Evolutionary conservation across 2,888 invertebrate species (phyloP), one percentile per base, ranked within the genome.

Genomic region (Hydropsyche betteni): DNA sequence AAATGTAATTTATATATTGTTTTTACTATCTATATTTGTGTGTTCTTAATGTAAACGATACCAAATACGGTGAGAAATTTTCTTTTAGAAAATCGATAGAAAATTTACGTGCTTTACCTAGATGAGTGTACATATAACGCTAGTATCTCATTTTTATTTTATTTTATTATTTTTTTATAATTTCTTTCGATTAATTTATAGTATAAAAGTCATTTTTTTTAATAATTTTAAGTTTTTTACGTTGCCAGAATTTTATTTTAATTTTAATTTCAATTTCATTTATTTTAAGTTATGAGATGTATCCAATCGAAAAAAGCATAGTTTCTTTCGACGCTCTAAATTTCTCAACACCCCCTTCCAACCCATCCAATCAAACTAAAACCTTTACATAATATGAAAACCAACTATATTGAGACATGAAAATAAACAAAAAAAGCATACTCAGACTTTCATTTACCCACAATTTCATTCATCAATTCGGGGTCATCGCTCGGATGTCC

Each of bases 231-330:
- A 61, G n/a, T 68, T 58, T 73, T 77, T 72, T 74, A 74, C 58
- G 77, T 76, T 78, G 77, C 77, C 77, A 78, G 76, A 78, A 69
- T 74, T 78, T 76, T 76, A 74, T 70, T 72, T 58, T 75, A 75
- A 74, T 75, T 77, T 55, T 61, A n/a, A 58, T 72, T 75, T 75
- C 72, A 68, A 73, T 52, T 33, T 53, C n/a, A 8, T 70, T 75
- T 75, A 58, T 8, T 58, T 58, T 58, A 16, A 58, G 24, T 58
- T 44, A 44, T 58, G 58, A 58, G 16, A 58, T 58, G 58, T 4
- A 8, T 44, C 10, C 44, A 44, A 44, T 8, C 44, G 10, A 53
- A 14, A 53, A 58, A 58, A 44, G 44, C 44, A 58, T 58, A 58
- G 16, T 16, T 58, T 58, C 53, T 53, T 53, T 53, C 53, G 16